Evolutionary conservation across 2,888 invertebrate species (phyloP).

Genomic region (Ectobius pallidus): DNA sequence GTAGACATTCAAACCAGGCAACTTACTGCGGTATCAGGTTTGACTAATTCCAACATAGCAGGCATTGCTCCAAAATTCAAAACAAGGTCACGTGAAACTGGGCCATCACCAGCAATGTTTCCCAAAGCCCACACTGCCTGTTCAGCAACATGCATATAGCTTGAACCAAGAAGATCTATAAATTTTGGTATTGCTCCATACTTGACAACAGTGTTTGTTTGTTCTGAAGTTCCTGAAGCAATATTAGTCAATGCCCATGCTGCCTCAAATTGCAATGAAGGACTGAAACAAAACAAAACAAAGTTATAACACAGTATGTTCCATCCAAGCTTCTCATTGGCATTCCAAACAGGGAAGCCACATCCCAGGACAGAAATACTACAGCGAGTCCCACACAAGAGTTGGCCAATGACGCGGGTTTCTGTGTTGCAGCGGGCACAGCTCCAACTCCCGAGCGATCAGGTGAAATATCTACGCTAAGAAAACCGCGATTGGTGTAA

Average conservation of each 20-base stretch:
- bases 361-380: too few species aligned
- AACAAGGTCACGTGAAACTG: slow-evolving; percentile 80
- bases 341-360: too few species aligned
- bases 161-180: slow-evolving; percentile 71
- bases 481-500: too few species aligned
- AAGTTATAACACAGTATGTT: too few species aligned
- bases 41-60: slow-evolving; percentile 71
- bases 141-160: slow-evolving; percentile 75
- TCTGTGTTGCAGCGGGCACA: too few species aligned
- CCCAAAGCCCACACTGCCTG: slow-evolving; percentile 98
- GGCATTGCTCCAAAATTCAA: slow-evolving; percentile 73
- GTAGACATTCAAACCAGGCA: too few species aligned
- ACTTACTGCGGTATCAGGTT: slow-evolving; percentile 63
- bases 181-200: slow-evolving; percentile 87
- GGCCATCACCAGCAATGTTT: slow-evolving; percentile 93
- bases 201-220: slow-evolving; percentile 86
- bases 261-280: slow-evolving; percentile 89
- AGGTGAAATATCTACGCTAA: too few species aligned
- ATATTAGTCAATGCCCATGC: slow-evolving; percentile 98
- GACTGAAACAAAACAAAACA: slow-evolving; percentile 64
- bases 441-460: too few species aligned
- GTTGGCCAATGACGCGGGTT: too few species aligned
- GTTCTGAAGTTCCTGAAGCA: slow-evolving; percentile 91
- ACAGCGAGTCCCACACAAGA: too few species aligned
- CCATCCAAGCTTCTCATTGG: too few species aligned